These are phyloP conservation scores for Oenanthe oenanthe DNA, from an alignment of 2,113 vertebrate species.

Conservation along the genomic window DNA sequence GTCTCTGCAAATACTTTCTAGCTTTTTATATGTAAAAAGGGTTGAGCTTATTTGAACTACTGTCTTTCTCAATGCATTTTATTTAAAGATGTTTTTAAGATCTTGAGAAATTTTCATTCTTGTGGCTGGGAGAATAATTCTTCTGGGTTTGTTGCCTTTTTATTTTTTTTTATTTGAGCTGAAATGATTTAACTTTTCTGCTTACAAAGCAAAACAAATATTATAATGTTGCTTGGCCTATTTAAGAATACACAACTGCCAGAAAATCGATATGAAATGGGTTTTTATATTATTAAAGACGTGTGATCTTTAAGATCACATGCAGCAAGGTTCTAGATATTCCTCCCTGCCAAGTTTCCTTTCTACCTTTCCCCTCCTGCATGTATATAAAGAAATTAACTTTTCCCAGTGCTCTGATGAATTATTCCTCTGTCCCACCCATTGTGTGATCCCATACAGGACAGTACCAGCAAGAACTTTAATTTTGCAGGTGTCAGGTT, in stretches of 20 bases:
- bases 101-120: not conserved
- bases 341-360: not conserved
- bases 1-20: not conserved
- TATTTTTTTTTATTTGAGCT: not conserved
- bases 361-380: not conserved
- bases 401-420: not conserved
- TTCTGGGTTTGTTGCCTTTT: not conserved
- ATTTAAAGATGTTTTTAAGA: conserved; percentile 20
- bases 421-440: not conserved
- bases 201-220: not conserved
- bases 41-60: not conserved
- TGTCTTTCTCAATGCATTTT: not conserved
- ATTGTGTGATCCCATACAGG: not conserved
- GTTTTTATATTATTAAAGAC: not conserved
- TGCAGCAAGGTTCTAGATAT: not conserved
- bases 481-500: conserved; percentile 12
- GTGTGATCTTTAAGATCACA: not conserved
- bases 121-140: not conserved
- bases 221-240: not conserved
- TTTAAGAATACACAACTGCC: not conserved
- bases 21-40: not conserved
- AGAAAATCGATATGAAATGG: not conserved
- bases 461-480: not conserved
- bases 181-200: not conserved
- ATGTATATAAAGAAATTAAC: not conserved